phyloP scores from a whole-genome alignment of 1,140 invertebrate genomes.

The Melitaea cinxia region DNA sequence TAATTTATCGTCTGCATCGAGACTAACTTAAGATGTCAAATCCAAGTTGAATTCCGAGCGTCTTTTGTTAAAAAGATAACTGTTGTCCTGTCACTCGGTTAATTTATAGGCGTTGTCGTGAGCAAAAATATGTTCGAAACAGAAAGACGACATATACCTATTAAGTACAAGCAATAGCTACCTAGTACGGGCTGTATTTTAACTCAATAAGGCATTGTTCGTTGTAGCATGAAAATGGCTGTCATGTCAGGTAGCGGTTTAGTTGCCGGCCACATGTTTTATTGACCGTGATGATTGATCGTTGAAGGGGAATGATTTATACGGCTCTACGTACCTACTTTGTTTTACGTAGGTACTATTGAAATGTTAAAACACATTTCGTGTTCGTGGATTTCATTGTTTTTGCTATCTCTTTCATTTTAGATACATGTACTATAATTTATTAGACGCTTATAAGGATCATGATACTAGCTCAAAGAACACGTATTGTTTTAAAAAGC shows the following conservation, averaged over 20 bases:
- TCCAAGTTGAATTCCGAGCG: neutral
- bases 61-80: neutral
- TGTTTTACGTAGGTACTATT: conserved; percentile 7
- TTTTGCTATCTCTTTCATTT: neutral
- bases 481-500: no score
- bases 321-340: conserved; percentile 13
- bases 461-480: no score
- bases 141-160: neutral
- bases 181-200: neutral
- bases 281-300: conserved; percentile 50
- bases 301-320: conserved; percentile 32
- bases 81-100: neutral
- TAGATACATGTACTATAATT: neutral
- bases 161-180: neutral
- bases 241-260: conserved; percentile 49
- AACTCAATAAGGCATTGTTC: conserved; percentile 26
- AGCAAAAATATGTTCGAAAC: neutral
- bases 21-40: no score
- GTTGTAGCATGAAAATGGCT: conserved; percentile 45
- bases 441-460: no score
- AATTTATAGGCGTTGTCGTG: neutral
- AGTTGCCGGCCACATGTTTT: conserved; percentile 38
- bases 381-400: conserved; percentile 19
- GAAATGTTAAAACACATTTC: conserved; percentile 19
- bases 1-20: no score